phyloP scores from a whole-genome alignment of 2,113 vertebrate species.

The Cyphomyrus discorhynchus region DNA sequence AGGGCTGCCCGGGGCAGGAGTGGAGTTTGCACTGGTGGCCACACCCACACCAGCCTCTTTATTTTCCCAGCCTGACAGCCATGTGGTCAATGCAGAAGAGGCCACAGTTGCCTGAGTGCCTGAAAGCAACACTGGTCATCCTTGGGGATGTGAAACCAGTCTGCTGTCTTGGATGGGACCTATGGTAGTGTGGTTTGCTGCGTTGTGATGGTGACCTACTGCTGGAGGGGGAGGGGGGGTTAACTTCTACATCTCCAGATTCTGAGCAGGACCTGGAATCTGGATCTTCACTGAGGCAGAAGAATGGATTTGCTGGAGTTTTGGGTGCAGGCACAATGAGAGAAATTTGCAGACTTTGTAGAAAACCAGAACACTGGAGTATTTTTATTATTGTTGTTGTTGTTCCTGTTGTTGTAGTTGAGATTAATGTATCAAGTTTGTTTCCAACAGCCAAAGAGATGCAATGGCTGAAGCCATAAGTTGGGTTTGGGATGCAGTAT shows the following conservation, averaged over 20 bases:
- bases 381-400: conserved; percentile 18
- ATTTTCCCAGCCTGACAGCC: background rate
- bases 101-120: background rate
- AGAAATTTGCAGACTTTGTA: conserved; percentile 8
- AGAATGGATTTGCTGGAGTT: conserved; percentile 23
- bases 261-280: conserved; percentile 21
- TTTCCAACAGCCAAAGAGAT: conserved; percentile 45
- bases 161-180: background rate
- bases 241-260: background rate
- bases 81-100: background rate
- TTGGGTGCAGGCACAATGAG: background rate
- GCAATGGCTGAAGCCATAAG: conserved; percentile 33
- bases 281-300: conserved; percentile 25
- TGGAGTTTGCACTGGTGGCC: background rate
- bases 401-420: conserved; percentile 6
- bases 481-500: conserved; percentile 8
- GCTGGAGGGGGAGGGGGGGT: background rate
- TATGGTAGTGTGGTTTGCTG: background rate
- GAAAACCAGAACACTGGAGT: conserved; percentile 43
- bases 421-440: conserved; percentile 30
- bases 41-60: background rate
- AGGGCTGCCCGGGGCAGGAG: background rate
- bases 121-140: background rate
- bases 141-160: background rate
- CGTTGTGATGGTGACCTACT: background rate